Evolutionary conservation across 2,113 vertebrate genomes (phyloP), one percentile per base, ranked within the genome.

Genomic region (Eira barbara): DNA sequence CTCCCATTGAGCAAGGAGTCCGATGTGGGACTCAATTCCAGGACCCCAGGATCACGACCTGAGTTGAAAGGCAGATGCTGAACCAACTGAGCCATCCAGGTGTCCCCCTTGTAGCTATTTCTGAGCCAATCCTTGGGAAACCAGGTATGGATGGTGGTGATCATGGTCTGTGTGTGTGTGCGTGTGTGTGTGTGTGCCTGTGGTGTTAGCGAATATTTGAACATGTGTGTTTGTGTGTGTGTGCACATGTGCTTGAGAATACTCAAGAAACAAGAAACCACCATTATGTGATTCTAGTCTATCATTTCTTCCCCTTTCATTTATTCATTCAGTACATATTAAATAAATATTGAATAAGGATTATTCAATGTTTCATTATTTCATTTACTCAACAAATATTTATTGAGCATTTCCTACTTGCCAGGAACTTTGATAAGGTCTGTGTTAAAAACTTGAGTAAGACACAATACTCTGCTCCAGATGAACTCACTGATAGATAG

Each of bases 371-470:
- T 49, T 89, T 78, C 23, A 39, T 90, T 73, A 11, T 79, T 80
- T 34, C 65, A 73, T 36, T 52, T 36, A 71, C 71, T 69, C 61
- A 87, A 34, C 20, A 82, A 78, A 86, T 23, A 83, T 47, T 71
- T 52, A 90, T 25, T 63, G 49, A 89, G 20, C 61, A 86, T 95
- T 97, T 95, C 76, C 67, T 87, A 71, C 42, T 80, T 94, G 55
- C 31, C 21, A 71, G 74, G 61, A 69, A 27, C 78, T 65, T 92
- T 81, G 34, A 71, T 69, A 76, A 94, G 13, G 34, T 63, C 82
- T 57, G 4, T 95, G 34, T 63, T 89, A 78, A 89, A 95, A 83
- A 34, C 47, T 15, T 47, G 49, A 87, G 25, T 81, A 84, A 74
- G 59, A 61, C 9, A 47, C 8, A 92, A 31, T 8, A 79, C 25